Evolutionary conservation across 92 coral and sea anemone species (phyloP), one percentile per base, ranked within the genome.

Genomic region (Porites lobata): DNA sequence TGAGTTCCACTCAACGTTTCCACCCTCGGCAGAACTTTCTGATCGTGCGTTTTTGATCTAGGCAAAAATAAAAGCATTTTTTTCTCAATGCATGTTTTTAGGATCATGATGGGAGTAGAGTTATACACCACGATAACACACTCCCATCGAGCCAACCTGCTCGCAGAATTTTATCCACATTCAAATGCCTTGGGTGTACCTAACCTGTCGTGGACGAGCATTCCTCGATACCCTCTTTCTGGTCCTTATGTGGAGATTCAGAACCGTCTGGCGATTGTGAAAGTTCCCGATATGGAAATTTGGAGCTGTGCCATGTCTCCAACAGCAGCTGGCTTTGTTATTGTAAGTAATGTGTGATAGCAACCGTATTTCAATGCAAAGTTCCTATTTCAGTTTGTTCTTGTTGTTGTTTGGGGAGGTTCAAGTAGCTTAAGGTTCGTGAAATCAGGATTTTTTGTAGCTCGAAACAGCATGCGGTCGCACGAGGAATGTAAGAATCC

Each of bases 231-330:
- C 50, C 9, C 53, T 19, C 19, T 78, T 17, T 14, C 2, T 7
- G 29, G 72, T 12, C 83, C 83, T 18, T 78, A 65, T 63, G 83
- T 65, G 7, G 83, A 17, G 18, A 63, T 78, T 6, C 6, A 4
- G 0, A 63, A 63, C 21, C 83, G 8, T 15, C 14, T 78, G n/a
- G 83, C 38, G 47, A 62, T 78, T 78, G 52, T 38, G 14, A 14
- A 63, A 47, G 8, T 19, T 17, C 69, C 59, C 0, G 20, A 5
- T 47, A 18, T 17, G 32, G 83, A 78, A 47, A 78, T 78, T 19
- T 78, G 83, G 71, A 43, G 83, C 7, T 78, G 83, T 26, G 72
- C 5, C 6, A 64, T 78, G 83, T 9, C 19, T 43, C 38, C 83
- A 9, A n/a, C 20, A 1, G 53, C 53, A 6, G 58, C 38, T 38